Percentiles rank a stretch among this genome's conserved stretches.
phyloP scores from a whole-genome alignment of 2,888 invertebrate genomes.

The Agrochola circellaris region DNA sequence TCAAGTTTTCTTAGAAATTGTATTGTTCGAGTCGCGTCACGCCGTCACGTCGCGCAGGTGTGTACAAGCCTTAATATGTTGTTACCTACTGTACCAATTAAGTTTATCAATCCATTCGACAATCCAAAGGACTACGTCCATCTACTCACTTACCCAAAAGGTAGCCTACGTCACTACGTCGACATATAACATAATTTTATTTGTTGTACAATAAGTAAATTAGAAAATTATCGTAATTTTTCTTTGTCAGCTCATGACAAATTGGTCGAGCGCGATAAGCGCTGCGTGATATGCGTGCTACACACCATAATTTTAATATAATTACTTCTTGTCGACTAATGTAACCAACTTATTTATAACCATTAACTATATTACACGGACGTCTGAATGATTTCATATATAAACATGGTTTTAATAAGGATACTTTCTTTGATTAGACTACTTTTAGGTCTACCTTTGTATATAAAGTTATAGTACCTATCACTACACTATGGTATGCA shows the following conservation, averaged over 20 bases:
- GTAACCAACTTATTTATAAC: conserved; percentile 44
- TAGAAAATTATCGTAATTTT: conserved; percentile 43
- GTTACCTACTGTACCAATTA: not conserved
- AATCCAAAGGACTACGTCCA: not conserved
- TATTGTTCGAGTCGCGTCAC: no score
- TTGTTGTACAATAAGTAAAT: conserved; percentile 32
- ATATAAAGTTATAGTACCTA: no score
- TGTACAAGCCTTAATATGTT: no score
- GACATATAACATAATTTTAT: conserved; percentile 30
- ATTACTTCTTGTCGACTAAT: conserved; percentile 48
- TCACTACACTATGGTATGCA: not conserved
- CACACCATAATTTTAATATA: conserved; percentile 59
- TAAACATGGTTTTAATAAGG: not conserved
- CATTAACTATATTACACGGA: conserved; percentile 29
- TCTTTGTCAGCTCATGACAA: conserved; percentile 59
- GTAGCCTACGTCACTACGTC: conserved; percentile 1
- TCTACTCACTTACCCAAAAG: not conserved
- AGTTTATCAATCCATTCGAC: not conserved
- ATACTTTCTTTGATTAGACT: conserved; percentile 5
- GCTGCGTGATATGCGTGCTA: conserved; percentile 56
- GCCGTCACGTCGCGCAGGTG: no score
- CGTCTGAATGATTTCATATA: conserved; percentile 9
- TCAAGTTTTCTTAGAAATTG: no score
- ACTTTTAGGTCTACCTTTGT: not conserved
- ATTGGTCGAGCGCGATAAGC: conserved; percentile 43